Evolutionary conservation across 35 echinoderm and acorn worm genomes (phyloP), one percentile per base, ranked within the genome.

Genomic region (Ophioderma brevispina): DNA sequence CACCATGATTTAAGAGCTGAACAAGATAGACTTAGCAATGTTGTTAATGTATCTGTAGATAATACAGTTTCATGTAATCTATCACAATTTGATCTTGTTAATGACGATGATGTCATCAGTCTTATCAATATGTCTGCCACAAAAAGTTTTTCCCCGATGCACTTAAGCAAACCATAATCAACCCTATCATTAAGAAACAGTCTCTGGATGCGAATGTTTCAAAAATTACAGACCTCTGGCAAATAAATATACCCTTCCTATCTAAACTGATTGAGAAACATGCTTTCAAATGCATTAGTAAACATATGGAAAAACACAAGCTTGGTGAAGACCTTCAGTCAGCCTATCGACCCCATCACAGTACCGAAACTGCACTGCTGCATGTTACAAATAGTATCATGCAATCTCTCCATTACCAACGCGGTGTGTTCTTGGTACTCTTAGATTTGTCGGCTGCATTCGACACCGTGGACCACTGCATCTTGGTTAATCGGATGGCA

Each of bases 401-500:
- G 75, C 28, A 13, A 21, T 52, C 10, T 39, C 25, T 92, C 31
- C 36, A 92, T 39, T 49, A 78, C 14, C 46, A 82, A 25, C 32
- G 39, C 13, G 31, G 36, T 37, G 63, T 43, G 30, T 87, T 82
- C 37, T 18, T 92, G 15, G 40, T 92, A 4, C 30, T 86, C 15
- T 59, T 80, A 3, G 82, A 86, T 35, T 35, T 86, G 5, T 59
- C 39, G 3, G 82, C 90, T 13, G 82, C 81, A 23, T 76, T 90
- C 70, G 88, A 91, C 34, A 91, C 64, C 17, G 70, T 91, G 19
- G 43, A 91, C n/a, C 81, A 91, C 33, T 79, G 34, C 5, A 86
- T 85, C 34, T n/a, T 80, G n/a, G 38, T 39, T 11, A 80, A 8
- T 14, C 33, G 78, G n/a, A 80, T 39, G 13, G 78, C 78, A 36